These are phyloP conservation scores for Danionella cerebrum DNA, from an alignment of 2,113 vertebrate species.

Conservation along the genomic window DNA sequence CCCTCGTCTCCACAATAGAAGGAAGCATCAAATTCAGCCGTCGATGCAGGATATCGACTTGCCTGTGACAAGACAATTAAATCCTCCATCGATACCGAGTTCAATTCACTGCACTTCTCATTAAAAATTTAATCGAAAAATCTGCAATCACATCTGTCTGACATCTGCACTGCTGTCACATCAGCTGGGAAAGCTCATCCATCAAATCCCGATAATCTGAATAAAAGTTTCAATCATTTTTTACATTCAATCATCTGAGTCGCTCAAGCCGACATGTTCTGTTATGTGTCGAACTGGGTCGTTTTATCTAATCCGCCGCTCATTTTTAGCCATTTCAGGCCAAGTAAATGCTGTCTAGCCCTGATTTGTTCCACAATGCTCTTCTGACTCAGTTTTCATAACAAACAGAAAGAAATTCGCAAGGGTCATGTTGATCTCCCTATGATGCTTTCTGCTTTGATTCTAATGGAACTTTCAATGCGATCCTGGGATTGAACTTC, in stretches of 20 bases:
- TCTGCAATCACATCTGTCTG: slow-evolving; percentile 42
- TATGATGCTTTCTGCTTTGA: background rate
- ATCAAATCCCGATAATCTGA: slow-evolving; percentile 29
- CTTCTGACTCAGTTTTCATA: background rate
- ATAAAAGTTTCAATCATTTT: slow-evolving; percentile 3
- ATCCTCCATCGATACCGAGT: slow-evolving; percentile 35
- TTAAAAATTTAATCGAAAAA: slow-evolving; percentile 52
- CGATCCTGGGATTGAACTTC: no score
- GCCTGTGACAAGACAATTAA: slow-evolving; percentile 52
- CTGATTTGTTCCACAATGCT: background rate
- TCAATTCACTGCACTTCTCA: slow-evolving; percentile 37
- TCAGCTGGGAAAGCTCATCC: slow-evolving; percentile 26
- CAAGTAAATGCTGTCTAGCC: background rate
- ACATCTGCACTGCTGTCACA: slow-evolving; percentile 41
- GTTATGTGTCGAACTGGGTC: background rate
- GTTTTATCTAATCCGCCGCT: background rate
- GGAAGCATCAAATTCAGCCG: slow-evolving; percentile 50
- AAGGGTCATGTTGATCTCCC: background rate
- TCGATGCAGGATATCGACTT: slow-evolving; percentile 39
- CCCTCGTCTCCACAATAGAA: slow-evolving; percentile 45
- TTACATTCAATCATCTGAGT: background rate
- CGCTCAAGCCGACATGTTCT: background rate
- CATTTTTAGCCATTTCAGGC: background rate
- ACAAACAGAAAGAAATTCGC: background rate
- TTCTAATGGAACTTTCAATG: no score